Evolutionary conservation across 2,113 vertebrate species (phyloP), one percentile per base, ranked within the genome.

Genomic region (Burhinus oedicnemus): DNA sequence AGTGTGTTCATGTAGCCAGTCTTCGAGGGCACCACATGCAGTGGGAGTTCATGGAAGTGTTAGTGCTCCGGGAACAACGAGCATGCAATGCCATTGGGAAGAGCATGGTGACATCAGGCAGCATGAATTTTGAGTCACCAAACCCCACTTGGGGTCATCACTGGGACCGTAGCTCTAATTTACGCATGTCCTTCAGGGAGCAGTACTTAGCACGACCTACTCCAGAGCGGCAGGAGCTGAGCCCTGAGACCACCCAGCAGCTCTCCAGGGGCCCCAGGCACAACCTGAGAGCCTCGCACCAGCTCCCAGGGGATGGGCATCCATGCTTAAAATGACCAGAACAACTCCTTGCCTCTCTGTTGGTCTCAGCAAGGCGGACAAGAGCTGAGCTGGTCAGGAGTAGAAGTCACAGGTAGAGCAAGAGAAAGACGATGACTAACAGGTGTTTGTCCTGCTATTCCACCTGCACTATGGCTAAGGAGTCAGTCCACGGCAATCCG

Each of bases 391-490:
- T 68, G 80, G 40, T 47, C 68, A 85, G 29, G 23, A 90, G 76
- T 0, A 87, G 60, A 64, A 91, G 66, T 60, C 66, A 38, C 27
- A 89, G 72, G 93, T 52, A 84, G 23, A 80, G 65, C 17, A 91
- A 76, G 38, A 92, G 58, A 54, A 92, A 95, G 78, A 88, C 29
- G 86, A 95, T n/a, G n/a, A 62, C 40, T 32, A 85, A 79, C 65
- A 85, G 93, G 83, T 91, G 70, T 69, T 54, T 83, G 54, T 42
- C 64, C 55, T 74, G 40, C 72, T 89, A 60, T 80, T 90, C 78
- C 91, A 93, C 75, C 84, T 90, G 93, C 42, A n/a, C 70, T 55
- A 11, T 14, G 49, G 66, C 57, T 82, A 22, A 76, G 51, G 32
- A 58, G 42, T 91, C 75, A 91, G 69, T 18, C 62, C 30, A 34